These are phyloP conservation scores for Pteromalus puparum DNA, from an alignment of 1,140 invertebrate species.

Conservation along the genomic window DNA sequence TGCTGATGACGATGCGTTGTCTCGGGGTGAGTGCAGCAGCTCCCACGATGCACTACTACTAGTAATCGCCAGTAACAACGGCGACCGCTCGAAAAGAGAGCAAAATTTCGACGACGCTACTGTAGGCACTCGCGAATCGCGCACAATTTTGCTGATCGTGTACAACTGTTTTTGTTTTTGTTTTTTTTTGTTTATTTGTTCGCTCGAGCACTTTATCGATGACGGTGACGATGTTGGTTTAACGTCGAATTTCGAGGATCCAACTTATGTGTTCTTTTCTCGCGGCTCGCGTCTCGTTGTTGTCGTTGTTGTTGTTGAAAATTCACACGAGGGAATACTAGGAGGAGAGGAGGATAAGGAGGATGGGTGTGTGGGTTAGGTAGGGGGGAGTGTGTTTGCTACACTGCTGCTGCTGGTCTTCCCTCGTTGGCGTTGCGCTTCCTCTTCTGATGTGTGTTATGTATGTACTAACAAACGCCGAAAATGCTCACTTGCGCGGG, in stretches of 20 bases:
- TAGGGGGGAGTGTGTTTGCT: constrained; percentile 3
- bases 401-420: background rate
- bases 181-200: constrained; percentile 27
- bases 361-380: constrained; percentile 6
- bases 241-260: background rate
- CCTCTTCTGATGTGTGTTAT: background rate
- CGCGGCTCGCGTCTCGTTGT: background rate
- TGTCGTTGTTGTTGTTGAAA: background rate
- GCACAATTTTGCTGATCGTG: constrained; percentile 15
- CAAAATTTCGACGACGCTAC: constrained; percentile 46
- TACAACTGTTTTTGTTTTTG: background rate
- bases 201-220: background rate
- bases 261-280: background rate
- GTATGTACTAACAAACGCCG: background rate
- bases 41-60: background rate
- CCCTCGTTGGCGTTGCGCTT: background rate
- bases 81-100: background rate
- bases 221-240: background rate
- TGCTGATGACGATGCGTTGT: background rate
- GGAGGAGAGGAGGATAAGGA: constrained; percentile 6
- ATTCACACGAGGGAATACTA: background rate
- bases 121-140: constrained; percentile 53
- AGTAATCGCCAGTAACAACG: background rate
- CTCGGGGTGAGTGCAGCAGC: background rate
- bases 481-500: background rate